Conservation (phyloP, 2,888 invertebrate species). For the Hetaerina titia region DNA sequence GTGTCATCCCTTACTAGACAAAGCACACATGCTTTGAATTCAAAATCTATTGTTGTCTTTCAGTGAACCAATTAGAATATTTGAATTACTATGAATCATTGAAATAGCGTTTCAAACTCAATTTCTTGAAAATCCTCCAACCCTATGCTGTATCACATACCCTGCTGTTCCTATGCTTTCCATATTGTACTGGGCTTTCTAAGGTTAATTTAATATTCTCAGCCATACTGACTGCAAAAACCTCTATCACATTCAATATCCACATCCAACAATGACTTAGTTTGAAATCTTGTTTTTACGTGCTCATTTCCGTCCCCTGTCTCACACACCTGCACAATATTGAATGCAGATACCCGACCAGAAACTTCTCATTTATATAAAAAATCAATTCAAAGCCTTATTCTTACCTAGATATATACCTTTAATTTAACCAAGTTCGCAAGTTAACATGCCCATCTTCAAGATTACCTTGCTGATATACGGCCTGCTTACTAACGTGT, state of each 20-base stretch:
- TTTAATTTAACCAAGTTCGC: conserved; percentile 49
- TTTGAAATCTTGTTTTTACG: background rate
- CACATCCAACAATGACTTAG: conserved; percentile 67
- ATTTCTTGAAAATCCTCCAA: conserved; percentile 5
- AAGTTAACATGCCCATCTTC: conserved; percentile 37
- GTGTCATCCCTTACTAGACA: conserved; percentile 13
- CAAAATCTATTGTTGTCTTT: conserved; percentile 45
- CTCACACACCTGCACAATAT: conserved; percentile 4
- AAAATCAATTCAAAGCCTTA: conserved; percentile 47
- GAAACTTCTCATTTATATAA: conserved; percentile 32
- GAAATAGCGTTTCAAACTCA: background rate
- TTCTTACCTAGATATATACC: conserved; percentile 47
- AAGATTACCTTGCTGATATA: conserved; percentile 45
- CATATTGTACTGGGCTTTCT: conserved; percentile 50
- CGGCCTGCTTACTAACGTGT: conserved; percentile 24
- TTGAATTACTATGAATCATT: conserved; percentile 38
- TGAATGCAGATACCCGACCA: background rate
- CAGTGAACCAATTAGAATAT: conserved; percentile 8
- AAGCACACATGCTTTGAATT: conserved; percentile 32
- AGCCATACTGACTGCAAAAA: conserved; percentile 55
- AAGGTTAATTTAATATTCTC: conserved; percentile 43
- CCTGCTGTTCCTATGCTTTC: conserved; percentile 34
- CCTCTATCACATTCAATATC: conserved; percentile 54
- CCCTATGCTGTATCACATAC: conserved; percentile 16
- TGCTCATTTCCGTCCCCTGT: conserved; percentile 32